These are phyloP conservation scores for Dolichotis patagonum DNA, from an alignment of 2,113 vertebrate genomes.

Conservation along the genomic window DNA sequence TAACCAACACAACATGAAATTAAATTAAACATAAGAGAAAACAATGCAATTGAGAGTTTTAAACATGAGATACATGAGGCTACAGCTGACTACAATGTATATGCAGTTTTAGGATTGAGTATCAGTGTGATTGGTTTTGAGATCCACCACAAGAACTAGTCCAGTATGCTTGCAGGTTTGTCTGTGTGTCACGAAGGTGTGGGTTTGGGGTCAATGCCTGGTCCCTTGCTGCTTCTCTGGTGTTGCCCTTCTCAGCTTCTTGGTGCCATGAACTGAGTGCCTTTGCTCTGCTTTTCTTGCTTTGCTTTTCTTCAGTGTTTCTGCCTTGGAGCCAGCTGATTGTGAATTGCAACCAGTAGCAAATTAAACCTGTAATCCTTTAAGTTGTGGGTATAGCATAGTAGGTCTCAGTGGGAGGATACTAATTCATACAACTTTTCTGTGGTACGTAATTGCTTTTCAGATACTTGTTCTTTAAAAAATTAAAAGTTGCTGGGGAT, in stretches of 20 bases:
- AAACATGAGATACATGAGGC: not conserved
- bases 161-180: not conserved
- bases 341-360: not conserved
- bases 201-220: not conserved
- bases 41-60: not conserved
- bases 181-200: not conserved
- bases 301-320: not conserved
- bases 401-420: not conserved
- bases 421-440: not conserved
- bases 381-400: not conserved
- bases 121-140: not conserved
- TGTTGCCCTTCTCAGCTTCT: not conserved
- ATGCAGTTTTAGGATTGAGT: not conserved
- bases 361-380: not conserved
- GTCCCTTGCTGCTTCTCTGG: not conserved
- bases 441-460: not conserved
- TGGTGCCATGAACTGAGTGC: not conserved
- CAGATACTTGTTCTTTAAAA: not conserved
- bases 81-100: accelerated
- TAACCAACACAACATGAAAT: not conserved
- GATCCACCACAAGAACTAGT: not conserved
- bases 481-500: not conserved
- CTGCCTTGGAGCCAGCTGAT: not conserved
- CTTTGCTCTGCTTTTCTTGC: not conserved
- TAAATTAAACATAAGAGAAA: not conserved